These are phyloP conservation scores for Halictus rubicundus DNA, from an alignment of 1,140 invertebrate genomes.

Conservation along the genomic window DNA sequence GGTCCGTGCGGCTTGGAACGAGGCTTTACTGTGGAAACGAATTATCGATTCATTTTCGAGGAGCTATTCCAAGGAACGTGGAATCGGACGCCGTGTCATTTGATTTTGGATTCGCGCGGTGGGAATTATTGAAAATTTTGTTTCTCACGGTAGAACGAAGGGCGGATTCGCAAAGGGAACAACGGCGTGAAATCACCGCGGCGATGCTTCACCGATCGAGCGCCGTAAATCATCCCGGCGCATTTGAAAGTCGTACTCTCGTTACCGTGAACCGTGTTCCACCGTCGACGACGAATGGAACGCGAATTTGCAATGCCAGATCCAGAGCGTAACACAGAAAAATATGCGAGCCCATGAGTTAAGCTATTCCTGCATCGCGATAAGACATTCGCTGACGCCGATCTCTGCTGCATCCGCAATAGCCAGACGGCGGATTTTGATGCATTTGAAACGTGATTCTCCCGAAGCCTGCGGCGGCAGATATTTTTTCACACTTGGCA, in stretches of 20 bases:
- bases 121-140: too few relatives aligned
- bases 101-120: too few relatives aligned
- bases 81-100: too few relatives aligned
- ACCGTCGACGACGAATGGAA: neutral
- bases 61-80: too few relatives aligned
- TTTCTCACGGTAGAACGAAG: neutral
- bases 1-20: too few relatives aligned
- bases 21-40: too few relatives aligned
- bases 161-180: neutral
- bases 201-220: neutral
- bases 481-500: too few relatives aligned
- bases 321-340: neutral
- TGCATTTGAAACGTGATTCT: too few relatives aligned
- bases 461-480: too few relatives aligned
- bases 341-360: neutral
- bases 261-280: neutral
- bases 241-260: slow-evolving; percentile 18
- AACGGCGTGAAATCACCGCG: slow-evolving; percentile 2
- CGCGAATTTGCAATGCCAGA: slow-evolving; percentile 28
- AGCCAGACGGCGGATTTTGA: too few relatives aligned
- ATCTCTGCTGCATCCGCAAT: neutral
- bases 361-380: slow-evolving; percentile 4
- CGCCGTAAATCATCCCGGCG: slow-evolving; percentile 1
- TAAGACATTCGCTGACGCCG: neutral
- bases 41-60: too few relatives aligned